phyloP scores from a whole-genome alignment of 35 echinoderm and acorn worm species.

The Strongylocentrotus purpuratus region DNA sequence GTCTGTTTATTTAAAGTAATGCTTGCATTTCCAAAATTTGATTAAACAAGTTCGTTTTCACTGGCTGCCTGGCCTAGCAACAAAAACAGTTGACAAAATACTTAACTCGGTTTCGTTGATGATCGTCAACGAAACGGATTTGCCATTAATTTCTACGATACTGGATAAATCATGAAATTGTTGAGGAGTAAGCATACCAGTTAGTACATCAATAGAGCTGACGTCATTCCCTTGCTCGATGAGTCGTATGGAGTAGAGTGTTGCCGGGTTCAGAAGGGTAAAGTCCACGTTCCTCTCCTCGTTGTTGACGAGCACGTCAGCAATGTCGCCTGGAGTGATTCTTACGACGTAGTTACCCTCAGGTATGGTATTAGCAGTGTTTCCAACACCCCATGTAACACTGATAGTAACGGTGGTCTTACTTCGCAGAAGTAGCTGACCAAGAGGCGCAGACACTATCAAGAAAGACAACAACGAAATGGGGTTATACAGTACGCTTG shows the following conservation, averaged over 20 bases:
- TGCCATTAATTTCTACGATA: no score
- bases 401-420: neutral
- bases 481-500: no score
- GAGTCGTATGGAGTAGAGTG: conserved; percentile 50
- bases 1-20: no score
- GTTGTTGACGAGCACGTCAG: neutral
- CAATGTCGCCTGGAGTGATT: neutral
- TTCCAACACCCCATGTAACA: conserved; percentile 14
- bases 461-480: neutral
- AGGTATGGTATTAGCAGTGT: neutral
- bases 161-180: no score
- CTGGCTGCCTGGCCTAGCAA: no score
- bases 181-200: neutral
- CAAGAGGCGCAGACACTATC: neutral
- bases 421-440: neutral
- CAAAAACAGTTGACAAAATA: no score
- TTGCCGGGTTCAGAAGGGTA: conserved; percentile 41
- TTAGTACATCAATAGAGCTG: neutral
- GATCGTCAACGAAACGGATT: no score
- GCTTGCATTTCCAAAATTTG: no score
- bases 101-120: no score
- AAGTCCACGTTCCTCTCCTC: conserved; percentile 15
- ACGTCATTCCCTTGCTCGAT: neutral
- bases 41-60: no score
- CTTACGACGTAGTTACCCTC: neutral